Conservation (phyloP, 2,797 vertebrate species). For the Pipistrellus kuhlii region DNA sequence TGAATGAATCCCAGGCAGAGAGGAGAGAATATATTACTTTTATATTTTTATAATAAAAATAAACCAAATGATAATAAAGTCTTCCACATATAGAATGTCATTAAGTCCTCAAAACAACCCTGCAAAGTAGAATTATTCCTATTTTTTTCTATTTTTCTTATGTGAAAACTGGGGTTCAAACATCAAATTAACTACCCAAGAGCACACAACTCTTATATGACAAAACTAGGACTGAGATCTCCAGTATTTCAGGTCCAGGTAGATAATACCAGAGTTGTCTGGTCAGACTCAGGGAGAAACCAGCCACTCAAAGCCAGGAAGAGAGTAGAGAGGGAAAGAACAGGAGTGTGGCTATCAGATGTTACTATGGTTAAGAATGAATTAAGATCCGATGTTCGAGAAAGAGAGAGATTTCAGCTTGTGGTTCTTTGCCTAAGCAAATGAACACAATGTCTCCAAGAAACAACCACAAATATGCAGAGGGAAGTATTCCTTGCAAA, state of each 20-base stretch:
- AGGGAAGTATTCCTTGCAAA: neutral
- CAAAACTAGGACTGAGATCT: fast-evolving
- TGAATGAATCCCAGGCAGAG: neutral
- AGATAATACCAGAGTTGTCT: neutral
- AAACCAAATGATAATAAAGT: neutral
- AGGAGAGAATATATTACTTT: neutral
- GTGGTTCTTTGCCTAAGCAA: neutral
- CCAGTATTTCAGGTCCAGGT: neutral
- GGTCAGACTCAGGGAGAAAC: neutral
- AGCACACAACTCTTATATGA: no score
- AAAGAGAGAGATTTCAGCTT: neutral
- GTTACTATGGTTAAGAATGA: neutral
- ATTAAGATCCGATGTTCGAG: neutral
- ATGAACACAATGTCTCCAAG: neutral
- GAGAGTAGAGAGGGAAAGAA: neutral
- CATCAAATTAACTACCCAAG: neutral
- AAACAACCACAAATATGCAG: neutral
- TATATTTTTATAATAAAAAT: neutral
- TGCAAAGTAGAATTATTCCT: neutral
- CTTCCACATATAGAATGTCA: neutral
- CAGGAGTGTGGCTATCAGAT: neutral
- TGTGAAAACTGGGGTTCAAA: neutral
- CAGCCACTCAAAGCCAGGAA: neutral
- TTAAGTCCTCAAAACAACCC: neutral
- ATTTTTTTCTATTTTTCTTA: slow-evolving; percentile 9